Percentiles rank a stretch among this genome's conserved stretches.
Conservation (phyloP, 2,113 vertebrate species). For the Rhagologus leucostigma region DNA sequence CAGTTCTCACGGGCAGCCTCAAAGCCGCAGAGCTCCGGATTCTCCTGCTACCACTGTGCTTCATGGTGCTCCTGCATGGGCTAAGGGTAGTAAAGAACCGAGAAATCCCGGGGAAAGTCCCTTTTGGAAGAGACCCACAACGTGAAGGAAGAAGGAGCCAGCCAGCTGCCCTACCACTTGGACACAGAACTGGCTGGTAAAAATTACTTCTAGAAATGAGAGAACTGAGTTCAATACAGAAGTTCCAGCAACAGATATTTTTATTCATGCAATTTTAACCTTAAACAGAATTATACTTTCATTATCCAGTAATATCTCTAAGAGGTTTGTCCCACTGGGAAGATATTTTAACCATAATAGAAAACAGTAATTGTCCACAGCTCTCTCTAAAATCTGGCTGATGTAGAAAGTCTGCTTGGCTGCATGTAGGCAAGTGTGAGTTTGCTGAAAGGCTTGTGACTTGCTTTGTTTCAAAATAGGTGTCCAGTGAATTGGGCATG, state of each 20-base stretch:
- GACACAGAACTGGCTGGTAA: not conserved
- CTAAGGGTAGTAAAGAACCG: not conserved
- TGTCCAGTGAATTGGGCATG: not conserved
- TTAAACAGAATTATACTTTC: not conserved
- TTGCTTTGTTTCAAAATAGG: constrained; percentile 1
- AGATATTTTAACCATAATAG: not conserved
- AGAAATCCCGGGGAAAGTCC: not conserved
- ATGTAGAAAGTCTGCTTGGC: not conserved
- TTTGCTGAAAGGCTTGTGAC: not conserved
- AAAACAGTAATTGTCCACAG: not conserved
- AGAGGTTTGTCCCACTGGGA: not conserved
- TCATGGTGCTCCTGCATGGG: not conserved
- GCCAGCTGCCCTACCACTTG: not conserved
- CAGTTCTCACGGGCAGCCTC: not conserved
- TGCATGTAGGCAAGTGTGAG: not conserved
- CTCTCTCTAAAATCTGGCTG: not conserved
- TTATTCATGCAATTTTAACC: not conserved
- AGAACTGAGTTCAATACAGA: not conserved
- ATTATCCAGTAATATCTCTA: not conserved
- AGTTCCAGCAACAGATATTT: not conserved
- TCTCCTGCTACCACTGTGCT: not conserved
- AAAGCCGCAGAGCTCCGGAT: not conserved
- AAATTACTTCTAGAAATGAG: not conserved
- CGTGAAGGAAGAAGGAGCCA: not conserved
- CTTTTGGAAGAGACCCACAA: not conserved